These are phyloP conservation scores for Distichodus sexfasciatus DNA, from an alignment of 2,797 vertebrate genomes.

Conservation along the genomic window DNA sequence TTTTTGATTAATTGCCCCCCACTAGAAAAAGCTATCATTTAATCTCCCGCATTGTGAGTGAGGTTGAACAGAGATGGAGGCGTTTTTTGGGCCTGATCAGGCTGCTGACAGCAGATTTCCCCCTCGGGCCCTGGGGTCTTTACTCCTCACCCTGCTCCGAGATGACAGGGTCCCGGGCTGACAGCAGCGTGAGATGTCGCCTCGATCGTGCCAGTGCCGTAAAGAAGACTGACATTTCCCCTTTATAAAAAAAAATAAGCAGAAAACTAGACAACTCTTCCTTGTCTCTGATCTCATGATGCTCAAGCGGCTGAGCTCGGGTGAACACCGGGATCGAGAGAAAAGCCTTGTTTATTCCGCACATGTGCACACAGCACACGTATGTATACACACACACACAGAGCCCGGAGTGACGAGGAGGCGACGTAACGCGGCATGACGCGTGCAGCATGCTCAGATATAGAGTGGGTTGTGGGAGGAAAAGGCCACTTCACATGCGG, in stretches of 20 bases:
- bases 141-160: slow-evolving; percentile 1
- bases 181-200: slow-evolving; percentile 22
- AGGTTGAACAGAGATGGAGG: no score
- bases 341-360: slow-evolving; percentile 12
- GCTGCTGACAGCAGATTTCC: background rate
- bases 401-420: background rate
- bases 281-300: background rate
- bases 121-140: background rate
- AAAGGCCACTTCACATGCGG: background rate
- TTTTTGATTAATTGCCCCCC: no score
- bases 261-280: background rate
- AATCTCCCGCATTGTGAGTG: no score
- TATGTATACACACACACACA: background rate
- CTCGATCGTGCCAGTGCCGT: background rate
- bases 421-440: background rate
- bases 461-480: background rate
- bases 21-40: no score
- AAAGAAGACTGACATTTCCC: slow-evolving; percentile 20
- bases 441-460: background rate
- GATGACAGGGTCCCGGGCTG: background rate
- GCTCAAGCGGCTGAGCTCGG: background rate
- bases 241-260: background rate
- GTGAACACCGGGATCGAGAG: slow-evolving; percentile 17
- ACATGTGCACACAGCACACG: background rate
- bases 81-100: no score